phyloP scores from a whole-genome alignment of 2,888 invertebrate genomes.

The Leucophenga montana region DNA sequence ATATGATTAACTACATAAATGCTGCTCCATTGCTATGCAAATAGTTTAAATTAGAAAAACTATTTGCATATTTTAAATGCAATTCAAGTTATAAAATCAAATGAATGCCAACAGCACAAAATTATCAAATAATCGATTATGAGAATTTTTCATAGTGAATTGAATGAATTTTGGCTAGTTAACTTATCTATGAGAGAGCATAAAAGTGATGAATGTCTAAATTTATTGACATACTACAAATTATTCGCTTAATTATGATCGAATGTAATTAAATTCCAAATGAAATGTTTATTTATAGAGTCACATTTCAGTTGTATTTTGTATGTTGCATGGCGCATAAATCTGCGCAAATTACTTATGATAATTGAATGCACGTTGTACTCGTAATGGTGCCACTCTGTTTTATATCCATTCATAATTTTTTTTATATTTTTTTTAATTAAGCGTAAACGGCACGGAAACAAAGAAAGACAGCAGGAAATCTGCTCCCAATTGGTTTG shows the following conservation, averaged over 20 bases:
- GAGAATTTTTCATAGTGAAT: too few relatives aligned
- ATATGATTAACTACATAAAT: too few relatives aligned
- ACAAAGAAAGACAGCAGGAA: too few relatives aligned
- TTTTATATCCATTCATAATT: neutral
- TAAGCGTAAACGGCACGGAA: too few relatives aligned
- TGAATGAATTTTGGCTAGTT: too few relatives aligned
- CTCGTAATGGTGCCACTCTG: neutral
- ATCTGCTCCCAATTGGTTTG: neutral
- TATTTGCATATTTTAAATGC: neutral
- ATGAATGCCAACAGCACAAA: neutral
- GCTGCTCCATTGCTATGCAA: neutral
- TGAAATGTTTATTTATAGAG: neutral
- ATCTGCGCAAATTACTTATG: neutral
- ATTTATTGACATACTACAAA: neutral
- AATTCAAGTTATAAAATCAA: neutral
- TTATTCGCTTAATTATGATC: neutral
- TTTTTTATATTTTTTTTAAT: too few relatives aligned
- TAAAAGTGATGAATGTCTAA: too few relatives aligned
- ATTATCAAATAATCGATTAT: neutral
- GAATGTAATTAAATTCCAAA: neutral
- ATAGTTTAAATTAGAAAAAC: neutral
- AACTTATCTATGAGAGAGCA: too few relatives aligned
- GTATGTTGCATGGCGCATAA: neutral
- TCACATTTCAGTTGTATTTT: neutral
- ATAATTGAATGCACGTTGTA: slow-evolving; percentile 5